phyloP scores from a whole-genome alignment of 2,797 vertebrate genomes.

The Hydrocynus forskahlii region DNA sequence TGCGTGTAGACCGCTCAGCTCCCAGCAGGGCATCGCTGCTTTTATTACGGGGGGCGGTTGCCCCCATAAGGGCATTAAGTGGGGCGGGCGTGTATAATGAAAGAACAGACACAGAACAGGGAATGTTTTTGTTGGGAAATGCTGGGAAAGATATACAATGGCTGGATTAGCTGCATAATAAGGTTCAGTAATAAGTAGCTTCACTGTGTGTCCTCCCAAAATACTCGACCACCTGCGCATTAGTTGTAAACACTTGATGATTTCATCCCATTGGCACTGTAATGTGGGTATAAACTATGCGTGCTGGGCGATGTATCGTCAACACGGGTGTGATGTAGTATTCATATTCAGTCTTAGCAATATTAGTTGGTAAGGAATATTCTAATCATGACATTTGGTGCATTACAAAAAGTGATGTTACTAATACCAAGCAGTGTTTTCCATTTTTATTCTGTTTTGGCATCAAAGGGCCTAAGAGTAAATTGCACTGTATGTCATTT shows the following conservation, averaged over 20 bases:
- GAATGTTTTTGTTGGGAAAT: conserved; percentile 36
- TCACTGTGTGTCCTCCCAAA: not conserved
- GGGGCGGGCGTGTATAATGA: conserved; percentile 36
- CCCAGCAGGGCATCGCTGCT: conserved; percentile 35
- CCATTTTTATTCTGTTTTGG: not conserved
- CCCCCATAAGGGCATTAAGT: conserved; percentile 35
- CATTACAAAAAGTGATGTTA: too few relatives aligned
- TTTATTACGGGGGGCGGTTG: conserved; percentile 39
- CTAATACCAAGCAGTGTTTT: too few relatives aligned
- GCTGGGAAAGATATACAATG: conserved; percentile 39
- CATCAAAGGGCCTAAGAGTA: too few relatives aligned
- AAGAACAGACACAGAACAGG: conserved; percentile 37
- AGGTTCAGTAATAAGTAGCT: conserved; percentile 18
- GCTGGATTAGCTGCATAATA: conserved; percentile 42
- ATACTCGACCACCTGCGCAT: not conserved
- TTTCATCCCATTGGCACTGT: not conserved
- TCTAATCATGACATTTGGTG: not conserved
- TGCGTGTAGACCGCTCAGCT: conserved; percentile 1
- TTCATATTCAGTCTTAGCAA: not conserved
- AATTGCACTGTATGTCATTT: too few relatives aligned
- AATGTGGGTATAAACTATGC: not conserved
- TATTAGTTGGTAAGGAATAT: not conserved
- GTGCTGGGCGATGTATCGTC: not conserved
- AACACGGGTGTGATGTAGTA: not conserved
- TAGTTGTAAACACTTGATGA: conserved; percentile 16